Conservation (phyloP, 2,797 vertebrate species). For the Austrolebias charrua region DNA sequence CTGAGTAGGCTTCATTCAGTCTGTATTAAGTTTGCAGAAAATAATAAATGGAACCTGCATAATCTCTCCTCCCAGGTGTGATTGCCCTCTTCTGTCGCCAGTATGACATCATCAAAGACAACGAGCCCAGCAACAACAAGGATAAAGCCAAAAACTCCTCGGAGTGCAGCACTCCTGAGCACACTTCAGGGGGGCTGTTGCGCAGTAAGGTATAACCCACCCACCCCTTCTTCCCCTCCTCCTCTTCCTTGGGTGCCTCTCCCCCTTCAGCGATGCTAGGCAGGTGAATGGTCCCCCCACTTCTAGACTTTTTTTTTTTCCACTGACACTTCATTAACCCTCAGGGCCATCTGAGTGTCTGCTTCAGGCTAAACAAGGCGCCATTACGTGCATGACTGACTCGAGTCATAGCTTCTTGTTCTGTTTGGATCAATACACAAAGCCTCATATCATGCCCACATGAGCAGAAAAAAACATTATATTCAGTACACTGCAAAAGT, state of each 20-base stretch:
- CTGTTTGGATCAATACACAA: constrained; percentile 7
- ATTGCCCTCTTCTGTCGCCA: constrained; percentile 96
- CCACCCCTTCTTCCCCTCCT: constrained; percentile 32
- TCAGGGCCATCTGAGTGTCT: constrained; percentile 43
- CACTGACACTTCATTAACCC: constrained; percentile 40
- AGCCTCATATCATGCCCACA: constrained; percentile 33
- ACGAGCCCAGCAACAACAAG: constrained; percentile 96
- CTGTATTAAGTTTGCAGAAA: neutral
- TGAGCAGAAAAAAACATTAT: neutral
- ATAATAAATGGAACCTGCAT: neutral
- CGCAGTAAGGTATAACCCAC: constrained; percentile 89
- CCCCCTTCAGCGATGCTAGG: constrained; percentile 58
- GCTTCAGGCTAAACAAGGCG: constrained; percentile 22
- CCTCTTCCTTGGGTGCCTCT: constrained; percentile 56
- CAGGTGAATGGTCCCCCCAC: constrained; percentile 76
- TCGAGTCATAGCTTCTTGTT: constrained; percentile 18
- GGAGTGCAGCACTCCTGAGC: constrained; percentile 95
- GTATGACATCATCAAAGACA: constrained; percentile 98
- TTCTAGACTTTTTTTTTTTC: constrained; percentile 37
- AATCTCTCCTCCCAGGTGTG: constrained; percentile 80
- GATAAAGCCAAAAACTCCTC: constrained; percentile 96
- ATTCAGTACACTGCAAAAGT: neutral
- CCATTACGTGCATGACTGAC: constrained; percentile 39
- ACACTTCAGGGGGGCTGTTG: constrained; percentile 91
- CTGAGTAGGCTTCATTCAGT: neutral